A percentile compares a stretch with the other conserved stretches of the same genome.
Conservation (phyloP, 2,797 vertebrate species). For the Phataginus tetradactyla region DNA sequence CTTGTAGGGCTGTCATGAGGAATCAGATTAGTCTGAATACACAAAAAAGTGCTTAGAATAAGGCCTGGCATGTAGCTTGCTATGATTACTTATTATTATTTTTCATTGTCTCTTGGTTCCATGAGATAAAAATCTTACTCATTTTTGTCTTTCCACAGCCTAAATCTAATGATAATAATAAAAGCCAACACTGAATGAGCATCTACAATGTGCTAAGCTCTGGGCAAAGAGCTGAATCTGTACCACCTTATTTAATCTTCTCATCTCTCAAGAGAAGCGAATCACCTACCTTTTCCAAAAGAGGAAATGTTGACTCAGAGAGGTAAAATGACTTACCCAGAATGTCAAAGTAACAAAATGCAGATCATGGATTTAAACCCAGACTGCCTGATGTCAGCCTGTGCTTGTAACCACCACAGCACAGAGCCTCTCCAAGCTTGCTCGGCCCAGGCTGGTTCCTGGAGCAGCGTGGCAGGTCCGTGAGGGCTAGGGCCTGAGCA, state of each 20-base stretch:
- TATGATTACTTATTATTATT: neutral
- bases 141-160: neutral
- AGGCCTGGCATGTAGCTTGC: neutral
- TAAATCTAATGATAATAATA: neutral
- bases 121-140: neutral
- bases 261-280: neutral
- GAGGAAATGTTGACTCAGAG: neutral
- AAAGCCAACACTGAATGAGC: neutral
- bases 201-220: neutral
- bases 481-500: neutral
- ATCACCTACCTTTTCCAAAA: neutral
- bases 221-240: neutral
- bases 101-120: neutral
- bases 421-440: rapidly evolving
- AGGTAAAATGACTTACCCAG: neutral
- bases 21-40: neutral
- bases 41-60: neutral
- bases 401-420: neutral
- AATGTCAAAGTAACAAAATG: neutral
- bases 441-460: neutral
- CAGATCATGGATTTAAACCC: neutral
- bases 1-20: neutral
- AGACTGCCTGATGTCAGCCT: neutral
- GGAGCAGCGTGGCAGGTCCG: rapidly evolving
- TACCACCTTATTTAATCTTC: neutral